A percentile compares a stretch with the other conserved stretches of the same genome.
Evolutionary conservation across 2,113 vertebrate genomes (phyloP).

Genomic region (Menura novaehollandiae): DNA sequence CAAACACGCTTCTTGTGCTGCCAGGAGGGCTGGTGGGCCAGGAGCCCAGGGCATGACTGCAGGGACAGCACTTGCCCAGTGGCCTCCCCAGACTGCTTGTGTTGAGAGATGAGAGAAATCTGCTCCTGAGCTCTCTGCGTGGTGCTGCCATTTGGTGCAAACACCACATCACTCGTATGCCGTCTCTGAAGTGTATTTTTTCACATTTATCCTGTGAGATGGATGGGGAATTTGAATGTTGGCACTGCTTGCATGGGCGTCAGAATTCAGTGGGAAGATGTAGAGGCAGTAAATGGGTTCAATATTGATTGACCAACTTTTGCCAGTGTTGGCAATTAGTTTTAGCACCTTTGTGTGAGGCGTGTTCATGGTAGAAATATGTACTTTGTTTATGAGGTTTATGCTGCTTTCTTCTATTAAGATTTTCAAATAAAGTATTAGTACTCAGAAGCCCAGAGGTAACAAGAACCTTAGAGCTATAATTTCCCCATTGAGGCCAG

Average conservation of each 20-base stretch:
- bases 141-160: slow-evolving; percentile 20
- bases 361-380: background rate
- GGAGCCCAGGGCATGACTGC: background rate
- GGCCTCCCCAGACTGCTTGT: background rate
- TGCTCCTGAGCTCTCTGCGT: background rate
- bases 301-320: background rate
- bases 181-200: background rate
- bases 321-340: background rate
- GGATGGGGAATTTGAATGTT: background rate
- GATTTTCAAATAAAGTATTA: background rate
- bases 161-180: background rate
- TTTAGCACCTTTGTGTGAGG: background rate
- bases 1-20: background rate
- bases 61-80: background rate
- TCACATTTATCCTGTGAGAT: background rate
- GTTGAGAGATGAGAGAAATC: background rate
- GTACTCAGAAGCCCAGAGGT: background rate
- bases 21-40: background rate
- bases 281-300: background rate
- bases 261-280: background rate
- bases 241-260: background rate
- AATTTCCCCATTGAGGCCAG: background rate
- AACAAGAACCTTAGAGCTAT: background rate
- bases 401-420: background rate
- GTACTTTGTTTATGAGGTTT: background rate